Conservation (phyloP, 2,888 invertebrate genomes). For the Acanthacorydalis orientalis region DNA sequence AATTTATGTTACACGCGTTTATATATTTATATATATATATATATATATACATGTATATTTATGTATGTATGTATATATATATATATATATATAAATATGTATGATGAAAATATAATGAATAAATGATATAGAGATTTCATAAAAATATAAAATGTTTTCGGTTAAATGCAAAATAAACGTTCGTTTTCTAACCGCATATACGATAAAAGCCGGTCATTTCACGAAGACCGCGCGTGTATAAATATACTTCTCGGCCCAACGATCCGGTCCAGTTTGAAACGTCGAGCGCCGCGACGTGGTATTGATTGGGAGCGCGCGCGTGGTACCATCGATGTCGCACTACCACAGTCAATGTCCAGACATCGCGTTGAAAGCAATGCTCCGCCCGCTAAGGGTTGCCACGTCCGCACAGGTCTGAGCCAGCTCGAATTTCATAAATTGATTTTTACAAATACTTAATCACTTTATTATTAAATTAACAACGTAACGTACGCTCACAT, state of each 20-base stretch:
- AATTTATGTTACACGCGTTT: too few species aligned
- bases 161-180: not conserved
- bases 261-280: not conserved
- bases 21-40: too few species aligned
- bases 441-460: not conserved
- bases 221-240: not conserved
- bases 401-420: constrained; percentile 1
- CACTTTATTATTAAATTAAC: not conserved
- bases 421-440: not conserved
- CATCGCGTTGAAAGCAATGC: constrained; percentile 5
- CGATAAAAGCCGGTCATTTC: not conserved
- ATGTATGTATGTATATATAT: too few species aligned
- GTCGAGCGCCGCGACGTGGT: not conserved
- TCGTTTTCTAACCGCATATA: not conserved
- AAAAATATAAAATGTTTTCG: not conserved
- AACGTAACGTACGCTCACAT: not conserved
- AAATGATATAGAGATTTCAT: too few species aligned
- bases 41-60: too few species aligned
- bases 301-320: constrained; percentile 4
- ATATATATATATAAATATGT: too few species aligned
- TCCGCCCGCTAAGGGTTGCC: not conserved
- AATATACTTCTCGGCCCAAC: not conserved
- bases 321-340: not conserved
- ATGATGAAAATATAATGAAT: too few species aligned
- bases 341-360: constrained; percentile 6